Evolutionary conservation across 2,888 invertebrate species (phyloP), one percentile per base, ranked within the genome.

Genomic region (Orgyia antiqua): DNA sequence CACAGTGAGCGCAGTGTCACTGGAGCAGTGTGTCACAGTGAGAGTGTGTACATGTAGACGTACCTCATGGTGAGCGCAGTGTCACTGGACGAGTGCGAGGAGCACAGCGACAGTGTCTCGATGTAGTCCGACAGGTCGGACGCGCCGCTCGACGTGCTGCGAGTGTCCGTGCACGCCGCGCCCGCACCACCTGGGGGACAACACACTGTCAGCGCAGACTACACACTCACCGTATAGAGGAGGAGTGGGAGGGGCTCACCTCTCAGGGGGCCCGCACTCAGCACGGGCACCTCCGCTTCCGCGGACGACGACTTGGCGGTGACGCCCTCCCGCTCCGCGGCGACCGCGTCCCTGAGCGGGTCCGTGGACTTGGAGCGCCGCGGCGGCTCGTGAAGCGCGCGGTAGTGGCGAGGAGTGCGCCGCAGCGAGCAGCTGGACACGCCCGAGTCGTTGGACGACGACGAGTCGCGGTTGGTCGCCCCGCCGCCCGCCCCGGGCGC

Each of bases 81-180:
- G 56, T 93, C 93, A 4, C 91, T 91, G 8, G 94, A 94, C 38
- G 93, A 93, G 52, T 93, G 93, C 33, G 94, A 94, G 3, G 94
- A 94, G 29, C 93, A 94, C 45, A 94, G 75, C 9, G 94, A 94
- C 11, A 94, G 76, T 5, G 94, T 94, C 69, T 94, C 95, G 57
- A 94, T 93, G 68, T 94, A 94, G 78, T 95, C 94, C 2, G 94
- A 94, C 94, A 94, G 94, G 63, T 94, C 95, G 1, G 94, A 94
- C 4, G 94, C 92, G 11, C 94, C 94, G 62, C 94, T 94, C 61
- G 94, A 94, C 7, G 93, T 94, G 57, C 93, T 93, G 58, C 91
- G 90, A 15, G 92, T 91, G 61, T 91, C 91, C 51, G 88, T 76
- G n/a, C 40, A 76, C n/a, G n/a, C n/a, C n/a, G n/a, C n/a, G n/a